Evolutionary conservation across 2,113 vertebrate genomes (phyloP), one percentile per base, ranked within the genome.

Genomic region (Pelodiscus sinensis): DNA sequence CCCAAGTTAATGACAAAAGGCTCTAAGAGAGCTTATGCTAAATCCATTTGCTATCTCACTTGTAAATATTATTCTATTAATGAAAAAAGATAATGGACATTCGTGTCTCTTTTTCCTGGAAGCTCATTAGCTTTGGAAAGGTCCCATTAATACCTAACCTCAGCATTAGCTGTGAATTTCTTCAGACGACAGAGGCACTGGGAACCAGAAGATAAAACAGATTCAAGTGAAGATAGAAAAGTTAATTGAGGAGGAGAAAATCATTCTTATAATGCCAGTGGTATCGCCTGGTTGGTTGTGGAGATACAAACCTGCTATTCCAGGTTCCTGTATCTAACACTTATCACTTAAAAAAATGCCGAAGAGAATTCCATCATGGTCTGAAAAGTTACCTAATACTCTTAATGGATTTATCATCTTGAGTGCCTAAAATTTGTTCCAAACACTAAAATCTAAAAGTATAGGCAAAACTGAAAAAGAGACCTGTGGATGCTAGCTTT

Each of bases 321-420:
- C 31, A 24, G 79, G 86, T 51, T 88, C 11, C 58, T 44, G 12
- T 6, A 19, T 51, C 84, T 81, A 54, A 25, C 10, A 57, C 88
- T 44, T 50, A 24, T 7, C 25, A 50, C 11, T 44, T 12, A 50
- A 77, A 77, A 77, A 77, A 50, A 77, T n/a, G 82, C 29, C 24
- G 81, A 52, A 57, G 87, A 27, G 7, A 73, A 51, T 85, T 3
- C 92, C 90, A 90, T 83, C 82, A 89, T 54, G 68, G 82, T 94
- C 88, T 81, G 92, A 91, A 73, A 89, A 90, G 82, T 38, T 85
- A 87, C 93, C 88, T 87, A 92, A 90, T 10, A 95, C 94, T 94
- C 79, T 52, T 62, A 89, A 90, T 85, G 89, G 80, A 94, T 94
- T 94, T 93, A 85, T 89, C 92, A 94, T 94, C 77, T 88, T 92